Conservation (phyloP, 30 jellyfish, hydroid and myxozoan genomes). For the Phacellophora camtschatica region DNA sequence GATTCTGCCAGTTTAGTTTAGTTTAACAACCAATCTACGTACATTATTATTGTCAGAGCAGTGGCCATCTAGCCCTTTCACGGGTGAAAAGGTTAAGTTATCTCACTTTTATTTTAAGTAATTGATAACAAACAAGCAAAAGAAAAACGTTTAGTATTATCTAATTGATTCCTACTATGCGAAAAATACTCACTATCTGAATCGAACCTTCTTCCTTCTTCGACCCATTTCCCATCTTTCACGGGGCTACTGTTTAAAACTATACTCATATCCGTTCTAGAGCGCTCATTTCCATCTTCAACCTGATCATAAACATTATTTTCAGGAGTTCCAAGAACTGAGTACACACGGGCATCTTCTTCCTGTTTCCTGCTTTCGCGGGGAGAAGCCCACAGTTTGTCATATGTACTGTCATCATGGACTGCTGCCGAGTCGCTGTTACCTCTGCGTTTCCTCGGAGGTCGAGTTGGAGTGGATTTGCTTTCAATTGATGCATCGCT, state of each 20-base stretch:
- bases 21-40: too few species aligned
- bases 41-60: too few species aligned
- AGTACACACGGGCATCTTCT: conserved; percentile 13
- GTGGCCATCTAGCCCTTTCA: too few species aligned
- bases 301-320: not conserved
- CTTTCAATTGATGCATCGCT: conserved; percentile 8
- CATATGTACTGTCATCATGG: conserved; percentile 19
- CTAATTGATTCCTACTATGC: too few species aligned
- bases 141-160: too few species aligned
- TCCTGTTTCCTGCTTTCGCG: not conserved
- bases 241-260: conserved; percentile 58
- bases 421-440: conserved; percentile 41
- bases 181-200: too few species aligned
- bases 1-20: too few species aligned
- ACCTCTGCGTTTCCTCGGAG: conserved; percentile 62
- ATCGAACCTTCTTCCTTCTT: conserved; percentile 8
- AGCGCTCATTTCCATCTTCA: conserved; percentile 14
- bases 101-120: too few species aligned
- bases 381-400: conserved; percentile 55
- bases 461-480: conserved; percentile 39
- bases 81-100: too few species aligned
- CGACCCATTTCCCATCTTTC: conserved; percentile 38
- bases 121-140: too few species aligned
- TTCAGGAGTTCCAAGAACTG: conserved; percentile 16
- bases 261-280: not conserved